phyloP scores from a whole-genome alignment of 2,888 invertebrate species.

The Spicauda simplicius region DNA sequence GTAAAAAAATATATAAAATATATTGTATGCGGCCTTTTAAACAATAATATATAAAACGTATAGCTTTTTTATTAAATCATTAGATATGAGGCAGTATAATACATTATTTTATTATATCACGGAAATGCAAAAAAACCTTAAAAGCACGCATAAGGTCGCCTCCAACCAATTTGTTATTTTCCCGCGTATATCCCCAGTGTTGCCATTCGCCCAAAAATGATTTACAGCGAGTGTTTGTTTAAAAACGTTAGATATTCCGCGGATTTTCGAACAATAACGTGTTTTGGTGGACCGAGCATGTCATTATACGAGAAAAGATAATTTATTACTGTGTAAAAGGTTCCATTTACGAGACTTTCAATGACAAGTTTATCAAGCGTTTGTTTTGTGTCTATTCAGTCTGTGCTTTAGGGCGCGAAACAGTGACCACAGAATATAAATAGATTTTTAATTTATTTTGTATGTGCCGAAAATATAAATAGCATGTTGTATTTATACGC shows the following conservation, averaged over 20 bases:
- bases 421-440: not conserved
- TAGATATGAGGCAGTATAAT: too few species aligned
- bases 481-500: too few species aligned
- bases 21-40: too few species aligned
- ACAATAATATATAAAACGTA: too few species aligned
- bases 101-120: not conserved
- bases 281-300: conserved; percentile 12
- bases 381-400: conserved; percentile 15
- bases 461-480: too few species aligned
- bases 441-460: not conserved
- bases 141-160: not conserved
- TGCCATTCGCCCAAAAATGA: conserved; percentile 32
- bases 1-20: too few species aligned
- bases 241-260: conserved; percentile 21
- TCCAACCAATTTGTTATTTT: conserved; percentile 30
- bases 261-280: conserved; percentile 21
- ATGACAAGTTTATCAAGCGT: conserved; percentile 26
- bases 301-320: conserved; percentile 19
- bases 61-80: too few species aligned
- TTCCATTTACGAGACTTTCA: conserved; percentile 6
- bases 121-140: not conserved
- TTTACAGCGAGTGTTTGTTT: conserved; percentile 32
- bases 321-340: conserved; percentile 17
- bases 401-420: conserved; percentile 4
- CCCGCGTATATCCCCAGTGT: conserved; percentile 23